These are phyloP conservation scores for Oegoconia quadripuncta DNA, from an alignment of 2,888 invertebrate genomes.

Conservation along the genomic window DNA sequence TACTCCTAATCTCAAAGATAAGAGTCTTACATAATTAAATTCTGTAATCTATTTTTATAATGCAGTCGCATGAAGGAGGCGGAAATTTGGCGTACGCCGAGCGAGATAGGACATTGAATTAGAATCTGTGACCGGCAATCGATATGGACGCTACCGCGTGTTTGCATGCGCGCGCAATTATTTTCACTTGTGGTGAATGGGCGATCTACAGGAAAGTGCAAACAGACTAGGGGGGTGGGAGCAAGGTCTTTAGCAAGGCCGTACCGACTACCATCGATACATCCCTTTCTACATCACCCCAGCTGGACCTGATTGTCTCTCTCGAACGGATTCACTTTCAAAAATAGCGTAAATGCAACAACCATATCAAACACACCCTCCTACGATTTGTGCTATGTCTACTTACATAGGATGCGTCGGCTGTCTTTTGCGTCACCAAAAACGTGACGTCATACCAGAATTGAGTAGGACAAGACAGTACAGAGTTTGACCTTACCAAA, in stretches of 20 bases:
- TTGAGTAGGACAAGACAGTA: background rate
- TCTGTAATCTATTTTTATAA: conserved; percentile 25
- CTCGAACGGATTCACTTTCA: conserved; percentile 56
- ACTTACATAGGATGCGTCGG: conserved; percentile 33
- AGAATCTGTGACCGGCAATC: conserved; percentile 53
- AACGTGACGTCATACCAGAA: conserved; percentile 24
- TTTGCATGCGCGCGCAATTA: conserved; percentile 56
- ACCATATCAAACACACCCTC: conserved; percentile 52
- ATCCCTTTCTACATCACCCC: conserved; percentile 43
- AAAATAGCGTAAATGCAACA: conserved; percentile 55
- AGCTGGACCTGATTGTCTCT: conserved; percentile 25
- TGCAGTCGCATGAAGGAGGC: conserved; percentile 31
- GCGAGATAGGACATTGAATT: conserved; percentile 42
- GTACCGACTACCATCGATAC: conserved; percentile 54
- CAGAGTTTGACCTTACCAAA: background rate
- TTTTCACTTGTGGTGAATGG: conserved; percentile 67
- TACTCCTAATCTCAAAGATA: too few species aligned
- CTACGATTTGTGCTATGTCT: conserved; percentile 38
- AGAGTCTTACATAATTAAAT: conserved; percentile 8
- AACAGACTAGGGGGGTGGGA: conserved; percentile 41
- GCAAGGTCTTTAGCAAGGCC: conserved; percentile 69
- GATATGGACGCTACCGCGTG: conserved; percentile 56
- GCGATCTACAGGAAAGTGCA: conserved; percentile 51
- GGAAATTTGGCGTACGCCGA: conserved; percentile 30
- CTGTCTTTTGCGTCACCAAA: conserved; percentile 20